Base-by-base conservation (phyloP, 2,888 invertebrate species). In the Clepsis dumicolana region DNA sequence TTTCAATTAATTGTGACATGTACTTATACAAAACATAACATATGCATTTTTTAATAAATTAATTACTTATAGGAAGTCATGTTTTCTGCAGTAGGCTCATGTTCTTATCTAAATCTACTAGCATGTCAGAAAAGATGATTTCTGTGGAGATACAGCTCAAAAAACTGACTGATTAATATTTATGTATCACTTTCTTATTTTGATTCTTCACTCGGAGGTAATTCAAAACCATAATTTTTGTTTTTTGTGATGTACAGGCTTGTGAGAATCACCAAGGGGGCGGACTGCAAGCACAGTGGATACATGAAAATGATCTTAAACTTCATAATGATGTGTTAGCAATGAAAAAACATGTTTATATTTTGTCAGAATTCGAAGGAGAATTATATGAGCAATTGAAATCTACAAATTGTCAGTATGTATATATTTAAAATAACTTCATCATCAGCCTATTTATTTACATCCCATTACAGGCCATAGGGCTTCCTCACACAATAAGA, bases 361-460 rank as follows among this genome's bases (percentile, higher is more conserved):
- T 98, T 0, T 93, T 98, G 80, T 95, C 97, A 66, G 93, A 95
- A 53, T 98, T 98, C 89, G 94, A 95, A 73, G 98, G 98, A 12
- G 89, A 94, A 4, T 87, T 95, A 0, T 98, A 96, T 87, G 93
- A 96, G 0, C 95, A 95, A 76, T 81, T 97, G 5, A 94, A 93
- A 73, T 83, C 85, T 54, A 95, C 94, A 1, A 96, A 96, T 78
- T 95, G 96, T 78, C 91, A 27, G 53, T 27, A 53, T 53, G 53
- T 53, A 29, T 53, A 29, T 1, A 29, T 53, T 53, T 53, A 16
- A 44, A 5, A 1, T 18, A 44, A 16, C 41, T 41, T 41, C 29
- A 4, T 29, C 29, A 4, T 29, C 3, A 29, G n/a, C n/a, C n/a
- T n/a, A n/a, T n/a, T n/a, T n/a, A n/a, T n/a, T n/a, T n/a, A n/a